phyloP scores from a whole-genome alignment of 2,888 invertebrate genomes.

The Lycocerus yunnanus region DNA sequence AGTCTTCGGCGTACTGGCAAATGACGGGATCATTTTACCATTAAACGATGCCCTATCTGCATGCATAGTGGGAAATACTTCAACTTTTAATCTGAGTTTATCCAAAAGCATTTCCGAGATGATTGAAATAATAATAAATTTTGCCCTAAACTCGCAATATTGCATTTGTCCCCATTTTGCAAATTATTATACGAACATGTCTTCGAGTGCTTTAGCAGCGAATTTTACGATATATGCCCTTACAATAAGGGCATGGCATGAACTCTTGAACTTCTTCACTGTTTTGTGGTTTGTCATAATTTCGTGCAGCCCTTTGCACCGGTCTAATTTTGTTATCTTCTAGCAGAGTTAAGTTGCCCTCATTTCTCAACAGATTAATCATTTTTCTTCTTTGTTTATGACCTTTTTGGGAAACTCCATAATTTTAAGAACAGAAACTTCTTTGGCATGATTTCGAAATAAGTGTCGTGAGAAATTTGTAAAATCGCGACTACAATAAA shows the following conservation, averaged over 20 bases:
- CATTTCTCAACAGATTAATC: neutral
- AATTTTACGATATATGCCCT: neutral
- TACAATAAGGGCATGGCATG: slow-evolving; percentile 5
- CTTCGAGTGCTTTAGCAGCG: too few species aligned
- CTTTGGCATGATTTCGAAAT: neutral
- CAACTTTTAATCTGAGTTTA: too few species aligned
- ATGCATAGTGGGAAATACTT: too few species aligned
- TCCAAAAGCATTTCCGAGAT: too few species aligned
- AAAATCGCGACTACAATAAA: too few species aligned
- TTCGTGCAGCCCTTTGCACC: neutral
- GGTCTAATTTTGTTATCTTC: slow-evolving; percentile 7
- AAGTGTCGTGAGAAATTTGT: neutral
- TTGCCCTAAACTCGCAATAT: too few species aligned
- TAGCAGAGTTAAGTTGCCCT: slow-evolving; percentile 1
- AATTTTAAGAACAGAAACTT: neutral
- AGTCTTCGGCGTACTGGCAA: slow-evolving; percentile 31
- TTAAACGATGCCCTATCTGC: too few species aligned
- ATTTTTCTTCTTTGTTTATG: neutral
- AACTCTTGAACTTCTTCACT: neutral
- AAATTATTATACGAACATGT: too few species aligned
- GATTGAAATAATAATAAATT: too few species aligned
- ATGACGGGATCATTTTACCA: too few species aligned
- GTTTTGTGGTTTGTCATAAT: neutral
- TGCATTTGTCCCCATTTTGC: too few species aligned
- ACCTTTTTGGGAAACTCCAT: neutral